Percentiles rank a stretch among this genome's conserved stretches.
These are phyloP conservation scores for Anseranas semipalmata DNA, from an alignment of 2,113 vertebrate genomes.

Conservation along the genomic window DNA sequence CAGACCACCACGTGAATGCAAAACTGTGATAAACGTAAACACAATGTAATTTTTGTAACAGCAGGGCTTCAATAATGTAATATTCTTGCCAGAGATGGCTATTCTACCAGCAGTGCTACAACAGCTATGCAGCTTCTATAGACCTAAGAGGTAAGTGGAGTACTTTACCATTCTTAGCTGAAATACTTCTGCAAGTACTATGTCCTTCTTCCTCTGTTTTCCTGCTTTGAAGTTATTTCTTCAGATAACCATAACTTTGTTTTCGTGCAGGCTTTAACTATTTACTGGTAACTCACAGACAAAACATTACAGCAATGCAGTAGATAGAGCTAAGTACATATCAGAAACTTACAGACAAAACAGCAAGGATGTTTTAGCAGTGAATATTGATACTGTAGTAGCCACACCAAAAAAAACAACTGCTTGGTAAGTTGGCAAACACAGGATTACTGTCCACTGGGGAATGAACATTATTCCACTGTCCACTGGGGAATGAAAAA, in stretches of 20 bases:
- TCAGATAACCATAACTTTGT: background rate
- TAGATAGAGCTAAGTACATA: background rate
- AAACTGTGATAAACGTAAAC: background rate
- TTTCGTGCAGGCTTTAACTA: background rate
- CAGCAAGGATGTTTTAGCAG: background rate
- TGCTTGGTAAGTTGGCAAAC: background rate
- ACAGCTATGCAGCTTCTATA: background rate
- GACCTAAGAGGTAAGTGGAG: background rate
- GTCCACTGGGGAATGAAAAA: background rate
- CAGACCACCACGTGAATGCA: background rate
- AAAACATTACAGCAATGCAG: background rate
- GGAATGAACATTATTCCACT: background rate
- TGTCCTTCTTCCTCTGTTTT: background rate
- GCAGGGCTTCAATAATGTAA: background rate
- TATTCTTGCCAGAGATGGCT: background rate
- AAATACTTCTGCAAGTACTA: background rate
- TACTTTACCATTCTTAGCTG: background rate
- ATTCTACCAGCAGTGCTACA: background rate
- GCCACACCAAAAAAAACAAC: background rate
- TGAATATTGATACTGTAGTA: background rate
- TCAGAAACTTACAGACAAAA: background rate
- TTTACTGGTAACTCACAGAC: background rate
- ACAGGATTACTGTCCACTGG: background rate
- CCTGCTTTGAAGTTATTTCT: background rate
- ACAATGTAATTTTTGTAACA: background rate